These are phyloP conservation scores for Tortricodes alternella DNA, from an alignment of 2,888 invertebrate genomes.

Conservation along the genomic window DNA sequence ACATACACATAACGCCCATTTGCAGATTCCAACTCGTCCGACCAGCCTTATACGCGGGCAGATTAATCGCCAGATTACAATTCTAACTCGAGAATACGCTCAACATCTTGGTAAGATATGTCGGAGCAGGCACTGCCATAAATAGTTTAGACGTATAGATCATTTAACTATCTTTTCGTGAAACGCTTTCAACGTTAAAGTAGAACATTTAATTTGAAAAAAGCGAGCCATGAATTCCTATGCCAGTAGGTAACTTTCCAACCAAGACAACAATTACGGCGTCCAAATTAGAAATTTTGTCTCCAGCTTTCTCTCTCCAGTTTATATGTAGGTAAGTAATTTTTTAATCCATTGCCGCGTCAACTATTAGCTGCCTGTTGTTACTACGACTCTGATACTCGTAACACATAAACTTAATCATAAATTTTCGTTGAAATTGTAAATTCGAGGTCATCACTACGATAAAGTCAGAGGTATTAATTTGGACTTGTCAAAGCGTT, in stretches of 20 bases:
- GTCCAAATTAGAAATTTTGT: constrained; percentile 29
- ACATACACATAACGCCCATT: constrained; percentile 63
- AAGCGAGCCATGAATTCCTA: constrained; percentile 27
- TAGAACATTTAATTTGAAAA: constrained; percentile 28
- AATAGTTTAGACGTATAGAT: constrained; percentile 7
- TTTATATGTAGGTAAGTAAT: constrained; percentile 16
- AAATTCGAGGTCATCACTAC: constrained; percentile 17
- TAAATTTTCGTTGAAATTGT: constrained; percentile 7
- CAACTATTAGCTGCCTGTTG: neutral
- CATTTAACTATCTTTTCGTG: constrained; percentile 1
- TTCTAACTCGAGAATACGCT: constrained; percentile 24
- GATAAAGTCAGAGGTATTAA: constrained; percentile 7
- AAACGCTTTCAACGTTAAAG: constrained; percentile 20
- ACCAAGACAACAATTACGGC: constrained; percentile 30
- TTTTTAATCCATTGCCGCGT: constrained; percentile 13
- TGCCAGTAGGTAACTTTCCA: constrained; percentile 29
- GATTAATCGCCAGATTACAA: constrained; percentile 36
- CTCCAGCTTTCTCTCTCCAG: constrained; percentile 28
- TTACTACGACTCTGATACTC: neutral
- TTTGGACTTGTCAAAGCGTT: constrained; percentile 11
- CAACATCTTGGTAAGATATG: neutral
- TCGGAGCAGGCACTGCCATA: neutral
- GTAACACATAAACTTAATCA: constrained; percentile 3
- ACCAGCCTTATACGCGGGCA: constrained; percentile 36
- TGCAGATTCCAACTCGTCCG: constrained; percentile 56